These are phyloP conservation scores for Drosophila birchii DNA, from an alignment of 2,888 invertebrate species.

Conservation along the genomic window DNA sequence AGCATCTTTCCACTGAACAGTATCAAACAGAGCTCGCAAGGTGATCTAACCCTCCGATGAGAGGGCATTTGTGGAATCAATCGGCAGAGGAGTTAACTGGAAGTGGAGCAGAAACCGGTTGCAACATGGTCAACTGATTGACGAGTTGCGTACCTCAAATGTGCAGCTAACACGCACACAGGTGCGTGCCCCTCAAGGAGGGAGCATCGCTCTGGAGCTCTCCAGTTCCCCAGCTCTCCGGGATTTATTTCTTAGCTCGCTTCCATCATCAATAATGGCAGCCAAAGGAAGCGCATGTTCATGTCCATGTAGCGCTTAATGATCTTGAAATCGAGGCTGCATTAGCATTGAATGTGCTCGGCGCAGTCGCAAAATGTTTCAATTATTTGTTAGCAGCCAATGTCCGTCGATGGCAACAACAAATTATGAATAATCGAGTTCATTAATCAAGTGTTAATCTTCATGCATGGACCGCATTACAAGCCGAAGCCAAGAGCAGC, in stretches of 20 bases:
- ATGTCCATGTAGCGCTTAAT: constrained; percentile 75
- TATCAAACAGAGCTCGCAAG: neutral
- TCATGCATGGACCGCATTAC: constrained; percentile 53
- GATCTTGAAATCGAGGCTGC: constrained; percentile 75
- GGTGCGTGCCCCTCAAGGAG: constrained; percentile 37
- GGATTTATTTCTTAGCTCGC: constrained; percentile 31
- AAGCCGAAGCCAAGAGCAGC: constrained; percentile 16
- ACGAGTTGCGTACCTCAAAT: constrained; percentile 77
- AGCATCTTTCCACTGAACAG: constrained; percentile 6
- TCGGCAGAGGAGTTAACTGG: constrained; percentile 36
- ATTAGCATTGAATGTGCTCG: constrained; percentile 68
- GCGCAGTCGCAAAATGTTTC: constrained; percentile 62
- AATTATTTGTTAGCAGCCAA: constrained; percentile 63
- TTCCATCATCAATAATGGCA: constrained; percentile 66
- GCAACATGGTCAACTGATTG: constrained; percentile 69
- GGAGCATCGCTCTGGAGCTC: constrained; percentile 2
- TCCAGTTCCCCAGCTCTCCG: constrained; percentile 12
- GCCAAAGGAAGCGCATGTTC: constrained; percentile 79
- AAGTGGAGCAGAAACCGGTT: constrained; percentile 76
- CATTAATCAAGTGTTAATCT: constrained; percentile 79
- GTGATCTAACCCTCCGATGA: constrained; percentile 30
- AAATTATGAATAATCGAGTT: constrained; percentile 76
- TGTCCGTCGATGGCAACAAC: constrained; percentile 38
- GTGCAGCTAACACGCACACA: constrained; percentile 61
- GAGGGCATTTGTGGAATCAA: constrained; percentile 32